Evolutionary conservation across 2,113 vertebrate species (phyloP).

Genomic region (Tympanuchus pallidicinctus): DNA sequence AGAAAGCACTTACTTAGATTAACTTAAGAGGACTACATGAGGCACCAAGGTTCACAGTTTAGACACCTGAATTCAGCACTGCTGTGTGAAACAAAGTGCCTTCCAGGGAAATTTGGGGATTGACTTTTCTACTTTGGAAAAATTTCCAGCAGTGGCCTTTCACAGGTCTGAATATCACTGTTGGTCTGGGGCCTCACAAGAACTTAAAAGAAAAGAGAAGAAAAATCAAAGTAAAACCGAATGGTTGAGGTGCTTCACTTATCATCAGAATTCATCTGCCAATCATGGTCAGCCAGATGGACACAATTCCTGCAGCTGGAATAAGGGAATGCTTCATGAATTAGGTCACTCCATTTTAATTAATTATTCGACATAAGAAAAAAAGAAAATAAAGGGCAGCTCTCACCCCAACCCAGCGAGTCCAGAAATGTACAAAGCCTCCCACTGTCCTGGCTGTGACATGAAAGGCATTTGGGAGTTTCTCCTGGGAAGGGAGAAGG

Average conservation of each 20-base stretch:
- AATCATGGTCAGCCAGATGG: neutral
- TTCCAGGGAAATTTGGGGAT: neutral
- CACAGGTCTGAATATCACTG: neutral
- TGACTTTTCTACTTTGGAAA: neutral
- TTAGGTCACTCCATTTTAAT: neutral
- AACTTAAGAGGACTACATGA: neutral
- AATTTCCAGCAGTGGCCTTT: neutral
- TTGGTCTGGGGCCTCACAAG: neutral
- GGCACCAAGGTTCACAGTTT: neutral
- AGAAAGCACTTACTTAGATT: neutral
- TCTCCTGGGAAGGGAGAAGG: neutral
- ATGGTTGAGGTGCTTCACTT: neutral
- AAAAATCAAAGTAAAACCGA: neutral
- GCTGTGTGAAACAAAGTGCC: neutral
- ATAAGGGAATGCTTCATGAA: neutral
- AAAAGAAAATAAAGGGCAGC: neutral
- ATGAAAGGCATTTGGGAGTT: neutral
- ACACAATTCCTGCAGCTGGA: neutral
- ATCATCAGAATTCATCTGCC: neutral
- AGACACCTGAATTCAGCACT: neutral
- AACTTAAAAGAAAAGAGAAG: neutral
- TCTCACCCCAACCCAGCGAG: neutral
- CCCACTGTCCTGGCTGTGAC: neutral
- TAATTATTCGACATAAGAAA: neutral
- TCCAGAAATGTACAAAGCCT: neutral